These are phyloP conservation scores for Lasioglossum marginatum DNA, from an alignment of 2,888 invertebrate species.

Conservation along the genomic window DNA sequence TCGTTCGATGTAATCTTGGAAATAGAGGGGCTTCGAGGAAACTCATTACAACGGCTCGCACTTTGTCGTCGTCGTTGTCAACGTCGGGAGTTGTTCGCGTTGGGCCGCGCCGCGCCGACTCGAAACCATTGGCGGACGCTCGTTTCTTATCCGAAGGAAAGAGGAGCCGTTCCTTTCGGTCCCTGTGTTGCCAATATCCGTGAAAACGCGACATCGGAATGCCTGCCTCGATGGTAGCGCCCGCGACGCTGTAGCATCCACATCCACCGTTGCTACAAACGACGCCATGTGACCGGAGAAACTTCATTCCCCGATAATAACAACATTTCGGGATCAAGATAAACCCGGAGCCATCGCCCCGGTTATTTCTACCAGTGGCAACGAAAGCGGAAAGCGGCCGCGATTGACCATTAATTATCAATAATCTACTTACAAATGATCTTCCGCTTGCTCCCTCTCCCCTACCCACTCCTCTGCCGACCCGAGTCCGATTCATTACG, in stretches of 20 bases:
- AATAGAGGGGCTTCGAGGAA: constrained; percentile 54
- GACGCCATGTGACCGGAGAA: neutral
- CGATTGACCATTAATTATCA: constrained; percentile 8
- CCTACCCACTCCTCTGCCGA: neutral
- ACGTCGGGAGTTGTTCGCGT: constrained; percentile 11
- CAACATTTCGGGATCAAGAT: constrained; percentile 8
- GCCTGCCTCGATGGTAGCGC: constrained; percentile 18
- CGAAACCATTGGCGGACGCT: constrained; percentile 58
- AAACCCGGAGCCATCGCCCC: constrained; percentile 12
- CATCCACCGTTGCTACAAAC: neutral
- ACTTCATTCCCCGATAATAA: constrained; percentile 28
- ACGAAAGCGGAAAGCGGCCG: constrained; percentile 1
- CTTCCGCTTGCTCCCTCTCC: neutral
- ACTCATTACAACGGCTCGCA: constrained; percentile 67
- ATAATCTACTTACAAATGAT: constrained; percentile 22
- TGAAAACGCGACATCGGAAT: constrained; percentile 20
- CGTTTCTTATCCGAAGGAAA: constrained; percentile 68
- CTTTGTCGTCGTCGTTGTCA: constrained; percentile 59
- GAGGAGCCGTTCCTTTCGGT: constrained; percentile 32
- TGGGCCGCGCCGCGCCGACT: constrained; percentile 58
- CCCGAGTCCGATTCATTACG: constrained; percentile 1
- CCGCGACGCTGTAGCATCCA: neutral
- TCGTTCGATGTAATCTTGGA: constrained; percentile 50
- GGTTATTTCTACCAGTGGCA: constrained; percentile 10
- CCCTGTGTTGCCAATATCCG: constrained; percentile 46